A percentile compares a stretch with the other conserved stretches of the same genome.
These are phyloP conservation scores for Drosophila suboccidentalis DNA, from an alignment of 2,888 invertebrate species.

Conservation along the genomic window DNA sequence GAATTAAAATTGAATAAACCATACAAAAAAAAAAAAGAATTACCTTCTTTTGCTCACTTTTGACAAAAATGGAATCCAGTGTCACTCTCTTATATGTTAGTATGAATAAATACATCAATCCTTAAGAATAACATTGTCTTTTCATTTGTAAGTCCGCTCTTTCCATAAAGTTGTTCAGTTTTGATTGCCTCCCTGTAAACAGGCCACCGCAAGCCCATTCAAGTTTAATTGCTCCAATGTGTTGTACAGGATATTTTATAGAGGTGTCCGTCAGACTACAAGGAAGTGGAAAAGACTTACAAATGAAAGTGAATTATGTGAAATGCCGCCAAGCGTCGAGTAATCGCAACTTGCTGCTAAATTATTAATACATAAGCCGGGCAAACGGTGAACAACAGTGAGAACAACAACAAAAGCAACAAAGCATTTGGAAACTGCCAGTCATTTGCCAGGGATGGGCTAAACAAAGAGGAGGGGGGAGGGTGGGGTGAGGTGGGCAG, in stretches of 20 bases:
- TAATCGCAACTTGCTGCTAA: constrained; percentile 66
- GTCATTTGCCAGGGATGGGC: constrained; percentile 43
- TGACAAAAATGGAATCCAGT: no score
- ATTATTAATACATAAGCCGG: constrained; percentile 73
- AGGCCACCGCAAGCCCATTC: constrained; percentile 28
- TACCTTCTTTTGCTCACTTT: no score
- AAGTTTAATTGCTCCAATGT: constrained; percentile 53
- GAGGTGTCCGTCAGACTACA: constrained; percentile 46
- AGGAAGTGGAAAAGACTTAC: constrained; percentile 10
- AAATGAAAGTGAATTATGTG: constrained; percentile 70
- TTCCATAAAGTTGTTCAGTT: background rate
- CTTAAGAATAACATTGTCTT: background rate
- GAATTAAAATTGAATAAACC: background rate
- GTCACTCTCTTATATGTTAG: no score
- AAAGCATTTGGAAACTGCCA: constrained; percentile 51
- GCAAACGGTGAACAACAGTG: constrained; percentile 55
- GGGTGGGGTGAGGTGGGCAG: background rate
- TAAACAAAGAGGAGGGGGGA: background rate
- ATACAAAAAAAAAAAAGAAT: no score
- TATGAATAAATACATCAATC: no score
- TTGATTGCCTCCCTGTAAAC: constrained; percentile 13
- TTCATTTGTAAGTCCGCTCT: background rate
- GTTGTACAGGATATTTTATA: constrained; percentile 48
- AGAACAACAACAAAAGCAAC: constrained; percentile 45
- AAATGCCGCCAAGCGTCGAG: constrained; percentile 67